These are phyloP conservation scores for Chiloscyllium plagiosum DNA, from an alignment of 2,113 vertebrate species.

Conservation along the genomic window DNA sequence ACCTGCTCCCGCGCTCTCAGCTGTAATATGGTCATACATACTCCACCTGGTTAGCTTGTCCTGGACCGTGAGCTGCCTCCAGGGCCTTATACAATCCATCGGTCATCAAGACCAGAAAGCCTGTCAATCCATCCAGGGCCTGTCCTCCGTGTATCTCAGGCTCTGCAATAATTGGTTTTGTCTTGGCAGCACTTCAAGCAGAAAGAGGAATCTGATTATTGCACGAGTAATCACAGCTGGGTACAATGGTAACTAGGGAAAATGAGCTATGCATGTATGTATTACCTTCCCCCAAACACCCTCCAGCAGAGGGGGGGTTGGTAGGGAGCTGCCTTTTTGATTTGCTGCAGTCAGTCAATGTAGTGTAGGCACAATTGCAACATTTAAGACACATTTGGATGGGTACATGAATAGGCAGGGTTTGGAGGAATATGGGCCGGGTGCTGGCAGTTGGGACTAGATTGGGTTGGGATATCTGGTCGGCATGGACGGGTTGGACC, in stretches of 20 bases:
- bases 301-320: too few species aligned
- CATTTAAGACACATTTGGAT: too few species aligned
- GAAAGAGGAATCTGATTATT: background rate
- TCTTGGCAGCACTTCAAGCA: constrained; percentile 71
- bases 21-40: background rate
- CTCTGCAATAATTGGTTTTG: constrained; percentile 81
- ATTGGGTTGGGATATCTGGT: too few species aligned
- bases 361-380: too few species aligned
- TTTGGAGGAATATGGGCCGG: too few species aligned
- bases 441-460: too few species aligned
- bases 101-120: constrained; percentile 91
- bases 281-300: too few species aligned
- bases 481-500: too few species aligned
- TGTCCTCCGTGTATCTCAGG: constrained; percentile 87
- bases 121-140: constrained; percentile 74
- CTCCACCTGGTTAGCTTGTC: constrained; percentile 89
- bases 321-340: too few species aligned
- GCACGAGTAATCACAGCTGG: background rate
- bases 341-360: too few species aligned
- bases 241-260: background rate
- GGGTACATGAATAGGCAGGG: too few species aligned
- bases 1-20: background rate
- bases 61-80: constrained; percentile 86
- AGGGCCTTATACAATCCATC: constrained; percentile 92
- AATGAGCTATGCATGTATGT: background rate